Percentiles rank a stretch among this genome's conserved stretches.
These are phyloP conservation scores for Anabas testudineus DNA, from an alignment of 2,797 vertebrate genomes.

Conservation along the genomic window DNA sequence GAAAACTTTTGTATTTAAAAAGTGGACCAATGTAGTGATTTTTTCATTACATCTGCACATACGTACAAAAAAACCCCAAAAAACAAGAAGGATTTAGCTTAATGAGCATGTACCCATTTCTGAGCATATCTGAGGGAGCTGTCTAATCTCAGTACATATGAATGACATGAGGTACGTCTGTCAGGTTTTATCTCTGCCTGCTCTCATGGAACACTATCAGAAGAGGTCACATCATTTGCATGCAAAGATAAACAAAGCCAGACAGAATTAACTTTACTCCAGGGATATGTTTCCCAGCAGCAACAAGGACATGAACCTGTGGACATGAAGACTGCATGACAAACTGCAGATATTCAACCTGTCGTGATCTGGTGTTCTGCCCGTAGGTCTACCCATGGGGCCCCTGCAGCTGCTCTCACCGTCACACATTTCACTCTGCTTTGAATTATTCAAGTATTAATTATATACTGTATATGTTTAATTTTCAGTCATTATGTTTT, in stretches of 20 bases:
- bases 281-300: neutral
- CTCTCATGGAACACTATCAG: constrained; percentile 19
- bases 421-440: neutral
- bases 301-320: constrained; percentile 10
- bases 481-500: neutral
- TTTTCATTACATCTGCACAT: too few species aligned
- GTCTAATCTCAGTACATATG: constrained; percentile 30
- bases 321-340: constrained; percentile 10
- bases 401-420: neutral
- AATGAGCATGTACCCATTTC: too few species aligned
- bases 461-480: neutral
- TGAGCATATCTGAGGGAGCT: too few species aligned
- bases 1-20: too few species aligned
- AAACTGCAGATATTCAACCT: neutral
- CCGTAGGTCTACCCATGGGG: neutral
- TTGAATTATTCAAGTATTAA: constrained; percentile 14
- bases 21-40: too few species aligned
- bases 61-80: too few species aligned
- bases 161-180: constrained; percentile 39
- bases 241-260: constrained; percentile 39
- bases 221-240: constrained; percentile 44
- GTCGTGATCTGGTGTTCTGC: constrained; percentile 10
- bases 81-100: too few species aligned
- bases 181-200: constrained; percentile 29
- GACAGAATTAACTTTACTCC: constrained; percentile 22